phyloP scores from a whole-genome alignment of 1,140 invertebrate genomes.

The Eupeodes corollae region DNA sequence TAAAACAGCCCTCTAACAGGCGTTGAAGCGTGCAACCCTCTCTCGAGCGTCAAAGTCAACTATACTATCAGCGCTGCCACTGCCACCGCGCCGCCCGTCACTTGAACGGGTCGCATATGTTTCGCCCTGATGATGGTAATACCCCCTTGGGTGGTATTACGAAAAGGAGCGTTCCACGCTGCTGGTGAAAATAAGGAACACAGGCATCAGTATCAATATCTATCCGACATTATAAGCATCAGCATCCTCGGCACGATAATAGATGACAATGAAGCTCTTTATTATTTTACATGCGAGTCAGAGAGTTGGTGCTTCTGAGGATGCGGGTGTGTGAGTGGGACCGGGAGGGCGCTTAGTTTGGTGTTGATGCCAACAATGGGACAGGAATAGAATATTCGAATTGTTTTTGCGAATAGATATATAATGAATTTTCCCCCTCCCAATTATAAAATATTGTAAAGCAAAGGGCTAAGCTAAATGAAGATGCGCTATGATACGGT shows the following conservation, averaged over 20 bases:
- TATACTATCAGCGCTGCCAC: neutral
- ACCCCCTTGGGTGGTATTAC: neutral
- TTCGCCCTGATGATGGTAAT: neutral
- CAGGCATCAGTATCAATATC: too few relatives aligned
- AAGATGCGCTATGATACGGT: too few relatives aligned
- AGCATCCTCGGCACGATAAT: too few relatives aligned
- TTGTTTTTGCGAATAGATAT: neutral
- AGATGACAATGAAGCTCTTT: too few relatives aligned
- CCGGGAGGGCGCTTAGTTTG: too few relatives aligned
- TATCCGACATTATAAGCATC: neutral
- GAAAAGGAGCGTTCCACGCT: neutral
- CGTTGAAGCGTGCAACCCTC: constrained; percentile 2
- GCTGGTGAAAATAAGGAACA: too few relatives aligned
- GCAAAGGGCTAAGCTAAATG: neutral
- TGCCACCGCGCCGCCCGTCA: neutral
- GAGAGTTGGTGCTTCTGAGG: too few relatives aligned
- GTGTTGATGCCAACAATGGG: too few relatives aligned
- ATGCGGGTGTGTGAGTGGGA: too few relatives aligned
- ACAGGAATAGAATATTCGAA: too few relatives aligned
- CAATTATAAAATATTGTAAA: neutral
- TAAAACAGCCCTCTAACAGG: neutral
- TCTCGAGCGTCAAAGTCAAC: neutral
- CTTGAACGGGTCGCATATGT: neutral
- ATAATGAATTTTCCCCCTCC: neutral
- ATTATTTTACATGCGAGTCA: too few relatives aligned